Base-by-base conservation (phyloP, 2,888 invertebrate genomes). In the Chironomus riparius region DNA sequence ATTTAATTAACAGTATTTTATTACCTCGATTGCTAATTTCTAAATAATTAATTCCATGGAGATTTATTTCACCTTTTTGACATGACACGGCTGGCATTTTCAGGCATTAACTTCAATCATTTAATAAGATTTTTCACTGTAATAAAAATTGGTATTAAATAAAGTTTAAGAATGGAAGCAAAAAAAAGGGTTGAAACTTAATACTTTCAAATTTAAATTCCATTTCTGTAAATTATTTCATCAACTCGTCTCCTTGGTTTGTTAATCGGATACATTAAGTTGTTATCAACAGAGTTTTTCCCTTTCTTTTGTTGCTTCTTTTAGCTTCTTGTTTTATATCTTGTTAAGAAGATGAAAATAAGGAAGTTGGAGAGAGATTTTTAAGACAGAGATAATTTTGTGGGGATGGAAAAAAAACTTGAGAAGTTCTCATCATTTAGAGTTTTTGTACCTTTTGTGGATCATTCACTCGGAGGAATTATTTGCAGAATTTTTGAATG, bases 1-100 rank as follows among this genome's bases (percentile, higher is more conserved):
- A 74, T 74, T 74, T 74, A 74, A 74, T 74, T 74, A 74, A 74
- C 68, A 47, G 28, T 72, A 28, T 72, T 72, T 72, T 72, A 72
- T 72, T 72, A 15, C 71, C 56, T 38, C 38, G 38, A 38, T 38
- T 38, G 38, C 38, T 38, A 38, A 38, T 38, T 47, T 38, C 47
- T 68, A 61, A 50, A 47, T 47, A 65, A 74, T 74, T 74, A 68
- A 68, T 74, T 74, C 24, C 62, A 74, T 47, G 74, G 62, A 38
- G 74, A 74, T 74, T 74, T 74, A 47, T 74, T 74, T 74, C 74
- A 74, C 74, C 74, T 74, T 74, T 74, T 56, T 38, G 38, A 38
- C 38, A 38, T 38, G 38, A 38, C 38, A 38, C 38, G 38, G 13
- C 24, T 38, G 24, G 3, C 38, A 38, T 38, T 28, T 56, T 28